phyloP scores from a whole-genome alignment of 2,888 invertebrate genomes.

The Eueremaeus valkanovi region DNA sequence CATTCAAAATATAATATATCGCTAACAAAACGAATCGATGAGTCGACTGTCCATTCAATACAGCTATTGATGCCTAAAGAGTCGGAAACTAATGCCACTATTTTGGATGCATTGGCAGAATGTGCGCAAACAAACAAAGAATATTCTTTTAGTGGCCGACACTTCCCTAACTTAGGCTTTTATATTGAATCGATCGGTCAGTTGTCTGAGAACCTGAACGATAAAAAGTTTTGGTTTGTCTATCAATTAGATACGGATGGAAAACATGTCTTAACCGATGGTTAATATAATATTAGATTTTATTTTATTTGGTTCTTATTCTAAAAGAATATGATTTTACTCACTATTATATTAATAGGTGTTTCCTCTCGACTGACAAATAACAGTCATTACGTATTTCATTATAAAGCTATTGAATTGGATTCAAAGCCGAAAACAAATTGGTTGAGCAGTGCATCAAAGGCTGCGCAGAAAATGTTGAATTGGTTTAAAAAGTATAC shows the following conservation, averaged over 20 bases:
- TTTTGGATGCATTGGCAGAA: neutral
- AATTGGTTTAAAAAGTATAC: neutral
- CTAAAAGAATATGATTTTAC: neutral
- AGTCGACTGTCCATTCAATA: neutral
- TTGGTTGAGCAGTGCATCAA: neutral
- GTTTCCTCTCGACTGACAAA: neutral
- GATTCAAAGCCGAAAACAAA: neutral
- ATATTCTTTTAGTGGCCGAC: neutral
- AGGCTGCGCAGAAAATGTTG: neutral
- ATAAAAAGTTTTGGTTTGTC: slow-evolving; percentile 7
- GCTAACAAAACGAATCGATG: neutral
- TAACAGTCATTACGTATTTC: neutral
- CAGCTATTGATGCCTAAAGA: neutral
- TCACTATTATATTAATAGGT: neutral
- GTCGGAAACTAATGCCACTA: neutral
- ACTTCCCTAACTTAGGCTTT: neutral
- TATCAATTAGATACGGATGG: slow-evolving; percentile 2
- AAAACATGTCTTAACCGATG: neutral
- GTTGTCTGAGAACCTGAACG: neutral
- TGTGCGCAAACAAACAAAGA: neutral
- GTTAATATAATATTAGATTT: neutral
- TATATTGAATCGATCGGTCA: neutral
- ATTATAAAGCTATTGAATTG: neutral
- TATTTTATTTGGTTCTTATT: neutral
- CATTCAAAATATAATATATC: neutral